phyloP scores from a whole-genome alignment of 2,797 vertebrate species.

The Cossypha dichroa region DNA sequence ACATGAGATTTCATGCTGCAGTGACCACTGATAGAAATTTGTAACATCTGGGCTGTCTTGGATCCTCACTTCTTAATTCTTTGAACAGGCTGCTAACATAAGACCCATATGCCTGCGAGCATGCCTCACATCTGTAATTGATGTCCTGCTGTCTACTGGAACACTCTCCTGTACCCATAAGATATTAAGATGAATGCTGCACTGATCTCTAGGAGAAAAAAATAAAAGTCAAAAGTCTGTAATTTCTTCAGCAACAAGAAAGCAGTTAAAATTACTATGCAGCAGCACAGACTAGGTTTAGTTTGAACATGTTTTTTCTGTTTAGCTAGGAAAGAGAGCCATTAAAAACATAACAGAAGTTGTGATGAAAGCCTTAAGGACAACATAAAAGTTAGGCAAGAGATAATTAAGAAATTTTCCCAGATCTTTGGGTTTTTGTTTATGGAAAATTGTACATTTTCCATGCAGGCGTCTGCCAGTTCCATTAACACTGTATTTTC shows the following conservation, averaged over 20 bases:
- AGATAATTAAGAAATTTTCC: background rate
- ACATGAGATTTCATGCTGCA: conserved; percentile 92
- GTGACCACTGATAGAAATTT: conserved; percentile 92
- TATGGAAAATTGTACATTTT: background rate
- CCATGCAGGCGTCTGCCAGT: background rate
- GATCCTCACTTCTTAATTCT: conserved; percentile 89
- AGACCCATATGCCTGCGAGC: conserved; percentile 92
- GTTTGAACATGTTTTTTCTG: background rate
- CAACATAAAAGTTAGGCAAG: background rate
- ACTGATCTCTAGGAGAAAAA: background rate
- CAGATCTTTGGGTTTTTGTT: background rate
- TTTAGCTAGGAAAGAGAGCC: background rate
- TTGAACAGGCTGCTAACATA: conserved; percentile 90
- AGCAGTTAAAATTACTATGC: background rate
- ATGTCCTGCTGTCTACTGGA: conserved; percentile 90
- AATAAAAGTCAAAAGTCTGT: background rate
- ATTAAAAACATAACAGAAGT: background rate
- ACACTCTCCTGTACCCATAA: conserved; percentile 86
- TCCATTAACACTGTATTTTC: background rate
- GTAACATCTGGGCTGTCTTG: conserved; percentile 94
- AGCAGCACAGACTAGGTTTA: background rate
- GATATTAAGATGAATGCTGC: conserved; percentile 46
- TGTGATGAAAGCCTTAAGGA: background rate
- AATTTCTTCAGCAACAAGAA: background rate
- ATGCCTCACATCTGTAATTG: conserved; percentile 94